These are phyloP conservation scores for Cotesia typhae DNA, from an alignment of 1,140 invertebrate species.

Conservation along the genomic window DNA sequence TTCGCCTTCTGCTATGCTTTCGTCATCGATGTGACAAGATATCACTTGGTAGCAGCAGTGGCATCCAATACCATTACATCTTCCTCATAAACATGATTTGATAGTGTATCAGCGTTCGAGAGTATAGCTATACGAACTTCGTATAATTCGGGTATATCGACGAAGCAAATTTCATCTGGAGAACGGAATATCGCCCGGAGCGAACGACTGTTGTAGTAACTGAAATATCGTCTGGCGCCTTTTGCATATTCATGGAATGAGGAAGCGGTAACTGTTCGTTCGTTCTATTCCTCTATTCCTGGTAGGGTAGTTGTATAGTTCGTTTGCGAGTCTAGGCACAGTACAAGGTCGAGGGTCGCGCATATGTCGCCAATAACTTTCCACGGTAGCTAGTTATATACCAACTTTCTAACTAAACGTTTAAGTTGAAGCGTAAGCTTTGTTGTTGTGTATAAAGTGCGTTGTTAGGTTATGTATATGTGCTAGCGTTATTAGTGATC, in stretches of 20 bases:
- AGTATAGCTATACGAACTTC: neutral
- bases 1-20: slow-evolving; percentile 7
- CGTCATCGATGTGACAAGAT: neutral
- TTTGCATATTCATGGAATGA: slow-evolving; percentile 56
- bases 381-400: slow-evolving; percentile 14
- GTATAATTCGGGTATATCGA: slow-evolving; percentile 39
- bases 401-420: too few relatives aligned
- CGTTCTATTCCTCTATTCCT: neutral
- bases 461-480: slow-evolving; percentile 16
- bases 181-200: slow-evolving; percentile 34
- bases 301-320: neutral
- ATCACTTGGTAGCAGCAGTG: too few relatives aligned
- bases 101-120: neutral
- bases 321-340: neutral
- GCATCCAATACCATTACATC: too few relatives aligned
- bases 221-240: slow-evolving; percentile 52
- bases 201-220: slow-evolving; percentile 24
- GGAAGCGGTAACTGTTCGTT: neutral
- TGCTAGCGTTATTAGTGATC: neutral
- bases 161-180: slow-evolving; percentile 46
- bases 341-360: slow-evolving; percentile 36
- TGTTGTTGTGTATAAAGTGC: slow-evolving; percentile 11
- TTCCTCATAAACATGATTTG: too few relatives aligned
- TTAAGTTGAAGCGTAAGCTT: neutral
- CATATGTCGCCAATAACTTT: slow-evolving; percentile 54